These are phyloP conservation scores for Drosophila paracracens DNA, from an alignment of 2,888 invertebrate species.

Conservation along the genomic window DNA sequence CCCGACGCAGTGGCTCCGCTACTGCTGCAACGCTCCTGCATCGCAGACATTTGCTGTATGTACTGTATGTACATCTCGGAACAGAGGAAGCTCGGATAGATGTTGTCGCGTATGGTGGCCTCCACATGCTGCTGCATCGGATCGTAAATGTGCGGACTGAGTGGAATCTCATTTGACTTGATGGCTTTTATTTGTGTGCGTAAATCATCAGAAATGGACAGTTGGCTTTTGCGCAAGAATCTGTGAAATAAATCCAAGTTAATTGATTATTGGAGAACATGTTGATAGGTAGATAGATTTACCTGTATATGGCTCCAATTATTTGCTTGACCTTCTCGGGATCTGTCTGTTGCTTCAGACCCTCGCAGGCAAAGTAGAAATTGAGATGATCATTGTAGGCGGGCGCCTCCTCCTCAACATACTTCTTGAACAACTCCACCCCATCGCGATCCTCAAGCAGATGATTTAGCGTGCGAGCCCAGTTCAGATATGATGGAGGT, in stretches of 20 bases:
- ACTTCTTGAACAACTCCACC: slow-evolving; percentile 93
- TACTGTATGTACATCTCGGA: slow-evolving; percentile 96
- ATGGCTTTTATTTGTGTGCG: slow-evolving; percentile 91
- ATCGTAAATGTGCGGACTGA: slow-evolving; percentile 93
- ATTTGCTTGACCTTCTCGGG: slow-evolving; percentile 90
- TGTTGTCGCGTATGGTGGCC: slow-evolving; percentile 92
- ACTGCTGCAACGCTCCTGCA: slow-evolving; percentile 85
- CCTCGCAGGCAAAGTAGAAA: slow-evolving; percentile 98
- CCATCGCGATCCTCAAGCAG: slow-evolving; percentile 96
- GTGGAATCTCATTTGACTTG: slow-evolving; percentile 89
- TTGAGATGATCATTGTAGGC: slow-evolving; percentile 92
- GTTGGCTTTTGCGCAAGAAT: slow-evolving; percentile 92
- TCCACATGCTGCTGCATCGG: slow-evolving; percentile 92
- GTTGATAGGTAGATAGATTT: slow-evolving; percentile 61
- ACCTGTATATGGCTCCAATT: slow-evolving; percentile 94
- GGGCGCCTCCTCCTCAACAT: slow-evolving; percentile 91
- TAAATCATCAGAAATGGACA: slow-evolving; percentile 93
- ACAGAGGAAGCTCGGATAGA: slow-evolving; percentile 96
- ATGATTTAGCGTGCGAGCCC: slow-evolving; percentile 94
- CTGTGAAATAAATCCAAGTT: slow-evolving; percentile 82
- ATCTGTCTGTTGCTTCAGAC: slow-evolving; percentile 91
- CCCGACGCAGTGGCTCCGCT: slow-evolving; percentile 75
- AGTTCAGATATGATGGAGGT: slow-evolving; percentile 92
- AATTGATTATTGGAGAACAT: neutral
- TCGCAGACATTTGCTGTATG: slow-evolving; percentile 88